Evolutionary conservation across 2,797 vertebrate species (phyloP).

Genomic region (Crenuchus spilurus): DNA sequence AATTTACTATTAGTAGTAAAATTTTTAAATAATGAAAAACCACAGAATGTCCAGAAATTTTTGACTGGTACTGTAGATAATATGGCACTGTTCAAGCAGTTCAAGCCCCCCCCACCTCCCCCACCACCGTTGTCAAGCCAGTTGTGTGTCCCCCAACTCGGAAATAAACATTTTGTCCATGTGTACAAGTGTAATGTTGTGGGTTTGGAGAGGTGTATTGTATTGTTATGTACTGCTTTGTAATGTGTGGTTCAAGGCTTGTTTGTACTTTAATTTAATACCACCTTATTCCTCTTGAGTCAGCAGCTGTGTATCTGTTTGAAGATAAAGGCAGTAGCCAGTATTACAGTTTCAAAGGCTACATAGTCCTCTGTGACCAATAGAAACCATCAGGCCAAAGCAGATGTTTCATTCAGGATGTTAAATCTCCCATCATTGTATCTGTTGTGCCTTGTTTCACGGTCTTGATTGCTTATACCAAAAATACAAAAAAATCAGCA

Average conservation of each 20-base stretch:
- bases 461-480: no score
- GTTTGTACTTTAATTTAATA: constrained; percentile 27
- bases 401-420: constrained; percentile 4
- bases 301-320: constrained; percentile 19
- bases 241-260: constrained; percentile 3
- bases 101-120: no score
- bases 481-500: no score
- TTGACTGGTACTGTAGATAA: no score
- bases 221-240: neutral
- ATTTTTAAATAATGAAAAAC: no score
- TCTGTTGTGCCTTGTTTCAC: neutral
- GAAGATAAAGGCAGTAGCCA: constrained; percentile 9
- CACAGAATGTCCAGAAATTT: no score
- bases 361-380: constrained; percentile 15
- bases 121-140: no score
- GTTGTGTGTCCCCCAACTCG: no score
- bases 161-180: no score
- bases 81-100: no score
- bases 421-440: neutral
- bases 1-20: no score
- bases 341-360: constrained; percentile 22
- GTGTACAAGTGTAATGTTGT: no score
- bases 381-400: neutral
- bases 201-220: neutral
- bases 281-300: constrained; percentile 25